Base-by-base conservation (phyloP, 2,113 vertebrate species). In the Pachycephala philippinensis region DNA sequence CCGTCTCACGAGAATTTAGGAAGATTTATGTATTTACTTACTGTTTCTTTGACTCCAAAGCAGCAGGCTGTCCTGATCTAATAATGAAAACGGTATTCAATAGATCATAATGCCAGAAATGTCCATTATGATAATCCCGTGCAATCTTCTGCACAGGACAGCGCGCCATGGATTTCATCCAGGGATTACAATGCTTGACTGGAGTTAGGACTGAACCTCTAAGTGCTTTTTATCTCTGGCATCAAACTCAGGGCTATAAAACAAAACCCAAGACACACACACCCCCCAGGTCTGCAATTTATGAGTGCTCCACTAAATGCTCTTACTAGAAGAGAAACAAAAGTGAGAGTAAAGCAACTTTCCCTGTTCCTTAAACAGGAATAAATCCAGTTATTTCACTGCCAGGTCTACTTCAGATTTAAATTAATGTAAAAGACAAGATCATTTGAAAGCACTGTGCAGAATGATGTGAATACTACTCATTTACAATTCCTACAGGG, bases 401-500 rank as follows among this genome's bases (percentile, higher is more conserved):
- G 4, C 57, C 75, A 93, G 50, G 76, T 64, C 70, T 70, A 74
- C 24, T 63, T 92, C 81, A 64, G 40, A 72, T 79, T 91, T 84
- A 87, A 91, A 84, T 95, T 44, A 79, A 95, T 44, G 89, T 86
- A 86, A 83, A 93, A 89, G 65, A 84, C 83, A 75, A 84, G 74
- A 95, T 79, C 66, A 93, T 72, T 82, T 93, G 77, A 91, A 91
- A 91, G 91, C 72, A 21, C 87, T 39, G 45, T 30, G 64, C 37
- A 76, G 87, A 69, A 72, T 42, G 37, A 93, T 42, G 59, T 54
- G 69, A 97, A 49, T 83, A 42, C 50, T 80, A 64, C 89, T 94
- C 50, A 90, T 79, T 96, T 64, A 87, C 87, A 96, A 93, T 90
- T 95, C 90, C 93, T 96, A 35, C 66, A 42, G 91, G 91, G 91